Evolutionary conservation across 1,140 invertebrate species (phyloP).

Genomic region (Dreissena rostriformis): DNA sequence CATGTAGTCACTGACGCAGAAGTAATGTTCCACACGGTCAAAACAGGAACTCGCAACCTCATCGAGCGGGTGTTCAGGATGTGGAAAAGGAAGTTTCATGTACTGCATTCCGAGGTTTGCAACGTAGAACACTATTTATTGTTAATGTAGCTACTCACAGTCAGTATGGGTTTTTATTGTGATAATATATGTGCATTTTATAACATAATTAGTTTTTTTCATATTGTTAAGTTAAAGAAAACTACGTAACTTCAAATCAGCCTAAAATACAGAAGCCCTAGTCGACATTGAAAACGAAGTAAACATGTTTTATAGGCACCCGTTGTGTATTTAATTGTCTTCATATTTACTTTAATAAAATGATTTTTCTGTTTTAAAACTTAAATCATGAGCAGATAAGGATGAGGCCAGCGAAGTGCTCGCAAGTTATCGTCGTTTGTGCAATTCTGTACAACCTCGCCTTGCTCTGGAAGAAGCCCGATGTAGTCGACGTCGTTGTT

Average conservation of each 20-base stretch:
- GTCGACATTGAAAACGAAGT: no score
- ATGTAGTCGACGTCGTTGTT: background rate
- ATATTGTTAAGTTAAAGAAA: no score
- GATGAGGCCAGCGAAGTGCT: background rate
- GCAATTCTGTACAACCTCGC: slow-evolving; percentile 7
- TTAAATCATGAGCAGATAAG: background rate
- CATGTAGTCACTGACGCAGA: background rate
- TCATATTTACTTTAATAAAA: no score
- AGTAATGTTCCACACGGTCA: slow-evolving; percentile 1
- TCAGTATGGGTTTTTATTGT: no score
- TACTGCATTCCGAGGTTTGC: background rate
- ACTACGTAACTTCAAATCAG: no score
- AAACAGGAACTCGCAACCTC: slow-evolving; percentile 11
- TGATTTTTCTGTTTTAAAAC: no score
- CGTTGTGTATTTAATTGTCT: no score
- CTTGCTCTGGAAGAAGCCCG: background rate
- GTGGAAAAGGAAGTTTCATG: slow-evolving; percentile 36
- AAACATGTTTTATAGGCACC: background rate
- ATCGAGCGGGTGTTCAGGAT: slow-evolving; percentile 22
- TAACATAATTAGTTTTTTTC: no score
- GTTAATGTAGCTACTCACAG: no score
- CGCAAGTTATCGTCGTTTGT: background rate
- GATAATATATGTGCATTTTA: background rate
- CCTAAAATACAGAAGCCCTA: no score
- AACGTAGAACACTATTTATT: no score